Base-by-base conservation (phyloP, 2,888 invertebrate species). In the Gisinianus flammeolus region DNA sequence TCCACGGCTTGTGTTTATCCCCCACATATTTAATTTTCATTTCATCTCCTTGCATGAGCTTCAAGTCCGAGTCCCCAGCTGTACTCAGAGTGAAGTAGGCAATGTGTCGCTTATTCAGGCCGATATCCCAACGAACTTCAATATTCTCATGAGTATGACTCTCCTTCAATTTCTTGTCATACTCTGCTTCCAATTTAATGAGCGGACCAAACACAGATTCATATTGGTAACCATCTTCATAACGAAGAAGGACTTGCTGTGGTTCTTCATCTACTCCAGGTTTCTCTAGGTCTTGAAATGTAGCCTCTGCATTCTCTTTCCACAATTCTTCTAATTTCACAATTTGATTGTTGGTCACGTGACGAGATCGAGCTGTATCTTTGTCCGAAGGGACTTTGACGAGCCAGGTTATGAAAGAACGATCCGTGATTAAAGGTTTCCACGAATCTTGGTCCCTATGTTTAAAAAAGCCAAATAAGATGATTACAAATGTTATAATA, bases 201-300 rank as follows among this genome's bases (percentile, higher is more conserved):
- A 99, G 88, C 0, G 99, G 98, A 0, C 96, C 96, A 88, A 99
- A 98, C 79, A 98, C 96, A 87, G 97, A 97, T 87, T 97, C 97
- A 87, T 99, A 99, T 87, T 99, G 98, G 88, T 97, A 98, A 12
- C 98, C 99, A 89, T 99, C 98, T 88, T 98, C 98, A 86, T 99
- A 99, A 83, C 97, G 86, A 12, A 90, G 86, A 30, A 89, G 85
- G 26, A 95, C 95, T 87, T 97, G 97, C 86, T 98, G 95, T 0
- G 98, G 98, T 86, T 99, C 98, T 85, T 97, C 97, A 87, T 98
- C 98, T 0, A 98, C 94, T 0, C 98, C 98, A 0, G 98, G 98
- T 86, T 97, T 97, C 87, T 98, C 98, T 80, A 99, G 89, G 88
- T 99, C 99, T 87, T 98, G 97, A 86, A 99, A 94, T 8, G 97